Evolutionary conservation across 2,888 invertebrate species (phyloP), one percentile per base, ranked within the genome.

Genomic region (Linhomoeus sp.): DNA sequence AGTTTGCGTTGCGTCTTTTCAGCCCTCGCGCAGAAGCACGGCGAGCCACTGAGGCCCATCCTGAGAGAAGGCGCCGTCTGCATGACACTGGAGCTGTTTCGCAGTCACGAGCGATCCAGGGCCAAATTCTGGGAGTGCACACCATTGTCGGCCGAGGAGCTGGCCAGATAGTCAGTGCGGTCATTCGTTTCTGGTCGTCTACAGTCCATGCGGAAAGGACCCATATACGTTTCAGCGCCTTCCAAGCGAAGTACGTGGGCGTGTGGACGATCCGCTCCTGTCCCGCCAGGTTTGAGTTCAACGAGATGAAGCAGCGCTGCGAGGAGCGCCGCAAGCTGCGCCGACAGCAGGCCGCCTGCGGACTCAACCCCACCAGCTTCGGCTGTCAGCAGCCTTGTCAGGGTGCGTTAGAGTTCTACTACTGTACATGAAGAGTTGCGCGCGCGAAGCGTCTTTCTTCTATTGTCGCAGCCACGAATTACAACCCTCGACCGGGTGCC

Each of bases 401-500:
- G n/a, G n/a, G n/a, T n/a, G n/a, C n/a, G n/a, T n/a, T n/a, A n/a
- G n/a, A n/a, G n/a, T n/a, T n/a, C n/a, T n/a, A n/a, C n/a, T n/a
- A n/a, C n/a, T n/a, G n/a, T n/a, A n/a, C n/a, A n/a, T n/a, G n/a
- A n/a, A n/a, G n/a, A n/a, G n/a, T n/a, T n/a, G n/a, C n/a, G n/a
- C n/a, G n/a, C n/a, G n/a, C n/a, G n/a, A n/a, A n/a, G n/a, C n/a
- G n/a, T n/a, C n/a, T n/a, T n/a, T n/a, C n/a, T n/a, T n/a, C n/a
- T n/a, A n/a, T n/a, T n/a, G n/a, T n/a, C n/a, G n/a, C n/a, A n/a
- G n/a, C n/a, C n/a, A n/a, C n/a, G n/a, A n/a, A n/a, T n/a, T n/a
- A n/a, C 9, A 49, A 50, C 29, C 57, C 58, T 3, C 25, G 36
- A 1, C 49, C 55, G 19, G 59, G 59, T 9, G 47, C 49, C 14